Percentiles rank a stretch among this genome's conserved stretches.
Conservation (phyloP, 2,113 vertebrate species). For the Rattus norvegicus region GRCr8 NC_086021.1:151872501-151873000, state of each 20-base stretch:
- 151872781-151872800: background rate
- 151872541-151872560: slow-evolving; percentile 63
- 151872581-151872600: slow-evolving; percentile 72
- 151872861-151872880: background rate
- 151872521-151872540: slow-evolving; percentile 76
- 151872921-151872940: too few relatives aligned
- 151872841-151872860: background rate
- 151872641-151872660: background rate
- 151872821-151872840: background rate
- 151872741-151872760: background rate
- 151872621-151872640: slow-evolving; percentile 38
- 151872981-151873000: background rate
- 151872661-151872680: background rate
- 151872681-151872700: slow-evolving; percentile 13
- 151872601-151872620: slow-evolving; percentile 43
- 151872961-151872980: background rate
- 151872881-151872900: background rate
- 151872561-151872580: slow-evolving; percentile 67
- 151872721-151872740: background rate
- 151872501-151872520: slow-evolving; percentile 53
- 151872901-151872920: background rate
- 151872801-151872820: background rate
- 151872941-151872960: background rate
- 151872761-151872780: background rate
- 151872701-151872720: slow-evolving; percentile 52